Evolutionary conservation across 2,797 vertebrate genomes (phyloP).

Genomic region (Hapalemur alaotrensis): DNA sequence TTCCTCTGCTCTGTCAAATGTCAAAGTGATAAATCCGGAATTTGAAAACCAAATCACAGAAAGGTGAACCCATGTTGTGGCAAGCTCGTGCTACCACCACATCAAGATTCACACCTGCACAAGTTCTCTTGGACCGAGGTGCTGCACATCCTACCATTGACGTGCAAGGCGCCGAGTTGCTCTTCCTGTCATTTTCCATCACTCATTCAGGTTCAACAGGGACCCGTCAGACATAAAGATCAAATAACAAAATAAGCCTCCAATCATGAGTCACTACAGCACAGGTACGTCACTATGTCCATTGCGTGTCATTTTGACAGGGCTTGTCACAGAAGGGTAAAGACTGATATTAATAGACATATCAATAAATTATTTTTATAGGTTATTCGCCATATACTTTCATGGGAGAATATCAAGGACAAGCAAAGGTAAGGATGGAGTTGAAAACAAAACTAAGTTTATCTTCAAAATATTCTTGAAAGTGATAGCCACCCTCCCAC

Average conservation of each 20-base stretch:
- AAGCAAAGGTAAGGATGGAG: not conserved
- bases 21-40: constrained; percentile 37
- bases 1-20: constrained; percentile 31
- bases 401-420: not conserved
- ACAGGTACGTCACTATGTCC: not conserved
- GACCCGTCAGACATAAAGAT: constrained; percentile 16
- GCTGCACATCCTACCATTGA: not conserved
- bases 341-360: not conserved
- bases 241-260: constrained; percentile 23
- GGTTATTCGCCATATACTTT: not conserved
- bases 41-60: constrained; percentile 26
- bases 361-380: constrained; percentile 21
- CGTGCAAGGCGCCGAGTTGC: not conserved
- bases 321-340: not conserved
- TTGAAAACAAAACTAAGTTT: not conserved
- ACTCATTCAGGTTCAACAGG: not conserved
- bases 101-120: not conserved
- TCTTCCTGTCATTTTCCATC: not conserved
- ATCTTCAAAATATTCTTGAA: not conserved
- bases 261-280: not conserved
- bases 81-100: accelerated
- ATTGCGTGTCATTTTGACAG: not conserved
- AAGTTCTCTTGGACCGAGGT: not conserved
- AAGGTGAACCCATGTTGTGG: not conserved
- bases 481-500: not conserved